These are phyloP conservation scores for Artibeus lituratus DNA, from an alignment of 2,797 vertebrate genomes.

Conservation along the genomic window DNA sequence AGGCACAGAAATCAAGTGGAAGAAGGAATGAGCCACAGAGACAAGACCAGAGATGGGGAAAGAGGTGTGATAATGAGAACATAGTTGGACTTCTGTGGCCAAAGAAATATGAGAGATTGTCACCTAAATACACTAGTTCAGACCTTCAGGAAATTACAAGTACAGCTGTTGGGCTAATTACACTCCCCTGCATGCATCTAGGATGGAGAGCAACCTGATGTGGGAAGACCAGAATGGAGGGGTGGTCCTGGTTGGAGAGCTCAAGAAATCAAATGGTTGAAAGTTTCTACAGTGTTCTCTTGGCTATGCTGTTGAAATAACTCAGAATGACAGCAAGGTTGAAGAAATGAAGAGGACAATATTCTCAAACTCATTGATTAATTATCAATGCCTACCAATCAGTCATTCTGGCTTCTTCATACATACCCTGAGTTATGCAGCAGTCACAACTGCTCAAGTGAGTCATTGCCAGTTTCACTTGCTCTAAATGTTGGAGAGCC, in stretches of 20 bases:
- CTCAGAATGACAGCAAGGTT: background rate
- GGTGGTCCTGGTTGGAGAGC: too few species aligned
- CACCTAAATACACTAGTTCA: background rate
- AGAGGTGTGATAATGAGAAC: background rate
- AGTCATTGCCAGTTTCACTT: background rate
- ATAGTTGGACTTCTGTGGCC: background rate
- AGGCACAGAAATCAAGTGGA: background rate
- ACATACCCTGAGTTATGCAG: background rate
- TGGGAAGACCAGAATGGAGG: background rate
- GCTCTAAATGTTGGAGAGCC: background rate
- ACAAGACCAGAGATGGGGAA: too few species aligned
- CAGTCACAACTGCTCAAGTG: background rate
- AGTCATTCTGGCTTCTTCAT: background rate
- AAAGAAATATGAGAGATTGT: background rate
- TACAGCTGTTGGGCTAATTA: background rate
- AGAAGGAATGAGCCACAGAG: background rate
- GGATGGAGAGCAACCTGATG: background rate
- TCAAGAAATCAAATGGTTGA: background rate
- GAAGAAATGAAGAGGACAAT: background rate
- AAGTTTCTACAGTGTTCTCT: background rate
- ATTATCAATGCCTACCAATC: background rate
- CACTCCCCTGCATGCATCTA: accelerated
- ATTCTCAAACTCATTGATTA: background rate
- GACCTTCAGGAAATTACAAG: background rate
- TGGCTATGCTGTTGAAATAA: background rate